Percentiles rank a stretch among this genome's conserved stretches.
phyloP scores from a whole-genome alignment of 1,140 invertebrate species.

The Lordiphosa mommai region DNA sequence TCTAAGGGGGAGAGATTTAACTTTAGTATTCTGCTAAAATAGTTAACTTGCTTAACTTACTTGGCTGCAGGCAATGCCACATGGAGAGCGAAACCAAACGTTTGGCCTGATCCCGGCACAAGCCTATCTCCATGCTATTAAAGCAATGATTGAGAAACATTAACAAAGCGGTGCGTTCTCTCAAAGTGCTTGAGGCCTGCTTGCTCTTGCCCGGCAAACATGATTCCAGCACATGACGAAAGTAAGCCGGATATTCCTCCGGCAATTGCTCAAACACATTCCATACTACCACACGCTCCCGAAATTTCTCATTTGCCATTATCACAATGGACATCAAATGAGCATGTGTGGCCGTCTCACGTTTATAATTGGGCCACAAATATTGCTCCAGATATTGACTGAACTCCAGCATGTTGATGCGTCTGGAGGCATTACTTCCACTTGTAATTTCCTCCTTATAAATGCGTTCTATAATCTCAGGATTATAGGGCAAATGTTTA shows the following conservation, averaged over 20 bases:
- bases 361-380: slow-evolving; percentile 96
- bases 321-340: slow-evolving; percentile 97
- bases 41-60: slow-evolving; percentile 81
- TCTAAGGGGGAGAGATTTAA: slow-evolving; percentile 65
- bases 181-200: slow-evolving; percentile 80
- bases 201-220: slow-evolving; percentile 42
- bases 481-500: slow-evolving; percentile 85
- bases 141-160: slow-evolving; percentile 98
- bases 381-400: slow-evolving; percentile 98
- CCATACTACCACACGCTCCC: slow-evolving; percentile 98
- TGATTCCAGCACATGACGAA: slow-evolving; percentile 89
- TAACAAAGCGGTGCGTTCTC: slow-evolving; percentile 92
- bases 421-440: slow-evolving; percentile 87
- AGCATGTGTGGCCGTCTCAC: slow-evolving; percentile 84
- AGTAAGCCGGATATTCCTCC: slow-evolving; percentile 92
- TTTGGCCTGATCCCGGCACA: slow-evolving; percentile 96
- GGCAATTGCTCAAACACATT: slow-evolving; percentile 91
- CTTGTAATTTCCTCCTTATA: slow-evolving; percentile 90
- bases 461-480: slow-evolving; percentile 89
- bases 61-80: slow-evolving; percentile 94
- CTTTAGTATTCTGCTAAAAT: too few species aligned
- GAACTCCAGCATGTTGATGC: slow-evolving; percentile 97
- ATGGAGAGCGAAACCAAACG: slow-evolving; percentile 95
- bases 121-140: slow-evolving; percentile 96
- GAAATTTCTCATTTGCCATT: slow-evolving; percentile 99